A percentile compares a stretch with the other conserved stretches of the same genome.
Conservation (phyloP, 2,113 vertebrate genomes). For the Himantopus leucocephalus region DNA sequence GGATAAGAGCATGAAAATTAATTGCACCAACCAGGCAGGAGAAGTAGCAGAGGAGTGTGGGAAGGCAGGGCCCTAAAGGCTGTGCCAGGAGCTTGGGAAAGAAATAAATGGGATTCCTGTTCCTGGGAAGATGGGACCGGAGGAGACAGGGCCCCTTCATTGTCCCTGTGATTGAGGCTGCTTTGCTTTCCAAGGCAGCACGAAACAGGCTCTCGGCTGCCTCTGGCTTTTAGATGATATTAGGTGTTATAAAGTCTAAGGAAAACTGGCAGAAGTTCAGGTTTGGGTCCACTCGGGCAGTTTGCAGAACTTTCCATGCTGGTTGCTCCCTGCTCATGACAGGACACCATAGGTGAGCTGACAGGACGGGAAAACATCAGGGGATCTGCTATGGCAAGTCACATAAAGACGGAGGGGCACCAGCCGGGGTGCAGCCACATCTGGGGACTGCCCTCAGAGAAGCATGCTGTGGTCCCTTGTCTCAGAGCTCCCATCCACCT, state of each 20-base stretch:
- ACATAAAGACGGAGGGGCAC: too few species aligned
- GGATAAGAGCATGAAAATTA: not conserved
- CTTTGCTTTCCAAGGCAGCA: not conserved
- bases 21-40: not conserved
- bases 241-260: not conserved
- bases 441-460: not conserved
- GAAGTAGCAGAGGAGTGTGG: not conserved
- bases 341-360: not conserved
- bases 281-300: not conserved
- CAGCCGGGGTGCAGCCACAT: not conserved
- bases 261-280: not conserved
- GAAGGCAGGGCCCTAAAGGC: not conserved
- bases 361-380: not conserved
- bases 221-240: not conserved
- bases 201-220: not conserved
- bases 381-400: not conserved
- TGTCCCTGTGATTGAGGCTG: too few species aligned
- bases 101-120: not conserved
- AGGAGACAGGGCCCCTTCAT: not conserved
- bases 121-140: not conserved
- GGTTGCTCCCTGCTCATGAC: rapidly evolving
- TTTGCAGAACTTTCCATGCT: not conserved
- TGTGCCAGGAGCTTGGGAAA: not conserved
- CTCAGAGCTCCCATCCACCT: not conserved
- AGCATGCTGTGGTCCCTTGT: not conserved